Conservation (phyloP, 2,888 invertebrate genomes). For the Dicyrtoma fusca region DNA sequence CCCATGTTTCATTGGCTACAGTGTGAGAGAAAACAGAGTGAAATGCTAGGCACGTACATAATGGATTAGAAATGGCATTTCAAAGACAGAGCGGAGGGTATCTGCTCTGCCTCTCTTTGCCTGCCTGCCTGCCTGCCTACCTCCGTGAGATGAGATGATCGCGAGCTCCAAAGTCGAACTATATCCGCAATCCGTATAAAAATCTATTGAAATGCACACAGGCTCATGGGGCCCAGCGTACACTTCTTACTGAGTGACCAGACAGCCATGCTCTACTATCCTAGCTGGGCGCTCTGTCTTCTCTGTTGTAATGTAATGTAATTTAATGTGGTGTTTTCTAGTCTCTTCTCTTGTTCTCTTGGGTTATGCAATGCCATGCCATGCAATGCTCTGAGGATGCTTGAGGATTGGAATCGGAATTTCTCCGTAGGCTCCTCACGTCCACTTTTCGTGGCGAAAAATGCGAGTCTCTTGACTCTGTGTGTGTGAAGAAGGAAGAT, state of each 20-base stretch:
- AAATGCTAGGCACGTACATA: conserved; percentile 27
- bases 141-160: too few relatives aligned
- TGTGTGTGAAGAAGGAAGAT: not conserved
- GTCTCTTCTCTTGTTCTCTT: too few relatives aligned
- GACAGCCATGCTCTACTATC: too few relatives aligned
- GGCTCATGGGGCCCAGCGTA: not conserved
- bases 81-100: not conserved
- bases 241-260: not conserved
- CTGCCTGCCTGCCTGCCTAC: too few relatives aligned
- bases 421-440: conserved; percentile 46
- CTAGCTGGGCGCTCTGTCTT: too few relatives aligned
- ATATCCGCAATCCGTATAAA: too few relatives aligned
- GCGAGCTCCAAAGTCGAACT: too few relatives aligned
- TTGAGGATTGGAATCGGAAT: conserved; percentile 25
- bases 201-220: not conserved
- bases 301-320: too few relatives aligned
- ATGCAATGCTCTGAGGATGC: not conserved
- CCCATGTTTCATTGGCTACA: conserved; percentile 23
- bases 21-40: not conserved
- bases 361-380: too few relatives aligned
- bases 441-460: conserved; percentile 46
- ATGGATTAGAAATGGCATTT: conserved; percentile 19
- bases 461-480: conserved; percentile 32
- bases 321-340: too few relatives aligned
- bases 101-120: too few relatives aligned